Evolutionary conservation across 2,113 vertebrate species (phyloP).

Genomic region (Isichthys henryi): DNA sequence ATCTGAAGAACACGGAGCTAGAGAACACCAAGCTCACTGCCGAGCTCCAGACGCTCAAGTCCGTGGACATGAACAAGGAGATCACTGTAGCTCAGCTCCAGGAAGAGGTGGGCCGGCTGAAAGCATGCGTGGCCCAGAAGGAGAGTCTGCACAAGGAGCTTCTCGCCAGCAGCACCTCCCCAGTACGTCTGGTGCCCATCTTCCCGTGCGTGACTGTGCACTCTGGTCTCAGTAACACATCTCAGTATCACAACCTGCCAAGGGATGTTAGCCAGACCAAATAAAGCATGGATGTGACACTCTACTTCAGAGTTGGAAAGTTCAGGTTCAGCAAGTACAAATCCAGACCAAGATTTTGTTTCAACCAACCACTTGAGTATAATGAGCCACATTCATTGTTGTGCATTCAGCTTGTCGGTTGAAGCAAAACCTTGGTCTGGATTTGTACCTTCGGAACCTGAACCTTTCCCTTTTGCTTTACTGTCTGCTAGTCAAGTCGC

Average conservation of each 20-base stretch:
- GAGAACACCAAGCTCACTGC: constrained; percentile 90
- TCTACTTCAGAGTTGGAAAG: not conserved
- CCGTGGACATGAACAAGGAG: constrained; percentile 85
- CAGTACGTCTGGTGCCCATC: constrained; percentile 53
- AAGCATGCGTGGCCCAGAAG: constrained; percentile 70
- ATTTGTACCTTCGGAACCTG: not conserved
- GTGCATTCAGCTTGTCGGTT: not conserved
- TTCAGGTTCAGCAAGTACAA: not conserved
- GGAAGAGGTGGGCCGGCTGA: constrained; percentile 80
- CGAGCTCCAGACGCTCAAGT: constrained; percentile 89
- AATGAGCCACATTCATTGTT: not conserved
- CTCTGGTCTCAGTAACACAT: not conserved
- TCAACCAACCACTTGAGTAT: not conserved
- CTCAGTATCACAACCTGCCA: not conserved
- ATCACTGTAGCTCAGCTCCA: constrained; percentile 84
- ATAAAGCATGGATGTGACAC: not conserved
- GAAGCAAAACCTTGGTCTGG: not conserved
- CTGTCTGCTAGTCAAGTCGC: not conserved
- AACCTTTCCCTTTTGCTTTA: not conserved
- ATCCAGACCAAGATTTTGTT: not conserved
- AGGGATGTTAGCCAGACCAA: not conserved
- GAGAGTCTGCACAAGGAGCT: constrained; percentile 74
- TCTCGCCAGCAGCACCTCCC: constrained; percentile 63
- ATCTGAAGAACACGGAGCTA: constrained; percentile 91
- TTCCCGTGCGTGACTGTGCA: not conserved